Evolutionary conservation across 1,140 invertebrate species (phyloP).

Genomic region (Lycorma delicatula): DNA sequence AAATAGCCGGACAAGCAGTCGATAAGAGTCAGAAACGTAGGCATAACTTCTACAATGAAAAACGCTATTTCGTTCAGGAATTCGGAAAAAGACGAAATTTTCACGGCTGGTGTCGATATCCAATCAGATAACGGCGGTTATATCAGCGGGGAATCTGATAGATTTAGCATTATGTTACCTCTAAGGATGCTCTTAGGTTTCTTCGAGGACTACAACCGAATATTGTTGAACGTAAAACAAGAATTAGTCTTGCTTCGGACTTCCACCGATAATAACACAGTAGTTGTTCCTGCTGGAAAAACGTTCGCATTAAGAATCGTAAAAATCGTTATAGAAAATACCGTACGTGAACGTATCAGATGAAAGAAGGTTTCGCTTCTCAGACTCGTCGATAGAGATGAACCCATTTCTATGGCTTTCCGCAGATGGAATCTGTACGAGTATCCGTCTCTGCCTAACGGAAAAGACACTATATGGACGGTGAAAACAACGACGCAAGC

Average conservation of each 20-base stretch:
- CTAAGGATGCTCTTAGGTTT: constrained; percentile 37
- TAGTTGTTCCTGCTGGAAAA: background rate
- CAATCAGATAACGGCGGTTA: constrained; percentile 22
- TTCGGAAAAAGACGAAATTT: constrained; percentile 20
- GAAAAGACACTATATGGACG: constrained; percentile 27
- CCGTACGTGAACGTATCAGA: constrained; percentile 27
- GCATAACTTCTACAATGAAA: constrained; percentile 38
- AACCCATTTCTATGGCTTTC: constrained; percentile 30
- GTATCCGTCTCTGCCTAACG: constrained; percentile 33
- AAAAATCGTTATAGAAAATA: constrained; percentile 30
- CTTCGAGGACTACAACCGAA: constrained; percentile 40
- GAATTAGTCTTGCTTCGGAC: constrained; percentile 38
- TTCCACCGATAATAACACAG: constrained; percentile 28
- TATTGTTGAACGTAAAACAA: constrained; percentile 39
- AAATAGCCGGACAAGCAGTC: constrained; percentile 38
- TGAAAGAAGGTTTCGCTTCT: constrained; percentile 17
- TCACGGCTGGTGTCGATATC: constrained; percentile 33
- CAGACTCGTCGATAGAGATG: constrained; percentile 23
- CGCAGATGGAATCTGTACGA: constrained; percentile 36
- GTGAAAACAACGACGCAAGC: constrained; percentile 30
- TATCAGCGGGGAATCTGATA: background rate
- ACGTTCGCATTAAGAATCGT: constrained; percentile 24
- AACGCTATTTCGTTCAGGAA: constrained; percentile 28
- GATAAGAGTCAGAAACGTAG: constrained; percentile 37
- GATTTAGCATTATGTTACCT: constrained; percentile 36